Evolutionary conservation across 2,888 invertebrate genomes (phyloP).

Genomic region (Isoperla grammatica): DNA sequence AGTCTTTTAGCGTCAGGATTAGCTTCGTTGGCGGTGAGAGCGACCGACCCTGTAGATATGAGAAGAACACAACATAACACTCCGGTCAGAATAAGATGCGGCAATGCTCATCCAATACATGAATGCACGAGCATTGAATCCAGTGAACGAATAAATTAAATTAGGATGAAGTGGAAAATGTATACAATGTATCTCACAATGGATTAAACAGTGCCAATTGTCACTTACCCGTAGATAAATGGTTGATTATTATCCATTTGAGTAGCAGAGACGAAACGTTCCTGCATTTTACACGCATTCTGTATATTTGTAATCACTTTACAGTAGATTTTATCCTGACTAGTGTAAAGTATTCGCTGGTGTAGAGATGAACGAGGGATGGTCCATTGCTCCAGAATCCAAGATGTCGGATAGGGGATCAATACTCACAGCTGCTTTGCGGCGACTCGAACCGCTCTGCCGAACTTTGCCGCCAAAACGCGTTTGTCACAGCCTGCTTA

Average conservation of each 20-base stretch:
- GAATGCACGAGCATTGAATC: too few relatives aligned
- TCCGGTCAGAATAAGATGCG: not conserved
- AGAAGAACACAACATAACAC: not conserved
- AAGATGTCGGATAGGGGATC: conserved; percentile 2
- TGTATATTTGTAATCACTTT: not conserved
- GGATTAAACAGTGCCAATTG: too few relatives aligned
- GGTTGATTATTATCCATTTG: too few relatives aligned
- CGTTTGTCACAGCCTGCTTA: too few relatives aligned
- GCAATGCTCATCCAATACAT: too few relatives aligned
- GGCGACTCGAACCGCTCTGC: too few relatives aligned
- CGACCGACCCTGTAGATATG: not conserved
- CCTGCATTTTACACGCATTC: too few relatives aligned
- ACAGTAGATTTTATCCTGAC: not conserved
- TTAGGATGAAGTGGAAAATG: not conserved
- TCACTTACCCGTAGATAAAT: too few relatives aligned
- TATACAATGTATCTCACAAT: too few relatives aligned
- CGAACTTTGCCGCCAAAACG: too few relatives aligned
- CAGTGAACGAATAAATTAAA: not conserved
- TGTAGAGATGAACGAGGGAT: not conserved
- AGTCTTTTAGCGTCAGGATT: conserved; percentile 92
- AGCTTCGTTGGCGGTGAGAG: conserved; percentile 51
- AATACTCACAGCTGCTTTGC: too few relatives aligned
- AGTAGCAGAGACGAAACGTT: too few relatives aligned
- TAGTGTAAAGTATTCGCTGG: not conserved
- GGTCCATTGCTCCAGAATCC: conserved; percentile 18